These are phyloP conservation scores for Maconellicoccus hirsutus DNA, from an alignment of 1,140 invertebrate genomes.

Conservation along the genomic window DNA sequence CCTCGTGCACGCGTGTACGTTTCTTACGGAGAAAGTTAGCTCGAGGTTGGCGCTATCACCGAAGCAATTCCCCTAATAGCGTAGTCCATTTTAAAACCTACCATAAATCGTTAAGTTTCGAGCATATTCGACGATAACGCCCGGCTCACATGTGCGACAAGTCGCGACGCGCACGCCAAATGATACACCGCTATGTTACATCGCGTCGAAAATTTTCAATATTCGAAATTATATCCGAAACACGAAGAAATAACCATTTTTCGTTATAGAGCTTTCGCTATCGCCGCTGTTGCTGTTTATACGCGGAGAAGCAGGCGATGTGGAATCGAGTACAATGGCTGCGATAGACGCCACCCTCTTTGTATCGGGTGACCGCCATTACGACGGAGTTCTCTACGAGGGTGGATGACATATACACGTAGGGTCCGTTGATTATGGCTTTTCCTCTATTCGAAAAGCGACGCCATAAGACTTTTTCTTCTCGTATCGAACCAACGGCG, in stretches of 20 bases:
- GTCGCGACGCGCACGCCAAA: background rate
- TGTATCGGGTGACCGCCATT: background rate
- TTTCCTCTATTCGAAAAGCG: background rate
- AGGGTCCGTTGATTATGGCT: background rate
- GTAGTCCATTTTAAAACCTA: background rate
- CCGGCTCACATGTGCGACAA: background rate
- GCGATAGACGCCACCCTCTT: conserved; percentile 1
- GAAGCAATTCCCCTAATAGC: background rate
- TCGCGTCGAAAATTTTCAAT: background rate
- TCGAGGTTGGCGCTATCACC: too few species aligned
- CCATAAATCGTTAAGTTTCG: background rate
- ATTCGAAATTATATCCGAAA: background rate
- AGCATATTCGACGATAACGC: background rate
- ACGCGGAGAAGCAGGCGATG: background rate
- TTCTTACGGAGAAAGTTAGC: too few species aligned
- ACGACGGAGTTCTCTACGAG: background rate
- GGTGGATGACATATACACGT: conserved; percentile 3
- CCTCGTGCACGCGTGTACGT: too few species aligned
- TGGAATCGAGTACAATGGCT: background rate
- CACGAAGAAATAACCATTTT: background rate
- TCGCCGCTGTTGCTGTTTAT: background rate
- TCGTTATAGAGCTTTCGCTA: background rate
- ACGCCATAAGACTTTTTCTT: too few species aligned
- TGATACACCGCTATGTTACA: too few species aligned
- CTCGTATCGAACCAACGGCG: background rate